A percentile compares a stretch with the other conserved stretches of the same genome.
Conservation (phyloP, 2,113 vertebrate species). For the Hiodon alosoides region DNA sequence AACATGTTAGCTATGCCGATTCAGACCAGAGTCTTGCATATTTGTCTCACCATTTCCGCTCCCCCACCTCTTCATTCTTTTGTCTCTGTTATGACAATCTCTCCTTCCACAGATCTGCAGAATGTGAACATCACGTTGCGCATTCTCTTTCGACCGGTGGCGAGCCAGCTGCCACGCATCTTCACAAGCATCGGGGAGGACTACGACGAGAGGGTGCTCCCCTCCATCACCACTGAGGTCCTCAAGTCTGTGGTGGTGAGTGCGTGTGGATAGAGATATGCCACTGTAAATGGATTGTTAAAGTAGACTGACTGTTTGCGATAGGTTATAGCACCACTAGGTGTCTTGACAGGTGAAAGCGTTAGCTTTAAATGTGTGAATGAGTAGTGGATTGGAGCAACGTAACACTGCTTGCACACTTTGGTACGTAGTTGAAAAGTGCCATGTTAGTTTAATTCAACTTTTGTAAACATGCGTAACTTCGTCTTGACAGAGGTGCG, state of each 20-base stretch:
- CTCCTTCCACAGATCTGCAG: slow-evolving; percentile 77
- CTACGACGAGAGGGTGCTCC: slow-evolving; percentile 92
- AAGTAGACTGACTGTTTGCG: too few species aligned
- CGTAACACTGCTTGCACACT: too few species aligned
- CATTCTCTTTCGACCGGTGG: slow-evolving; percentile 87
- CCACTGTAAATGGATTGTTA: background rate
- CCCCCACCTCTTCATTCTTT: background rate
- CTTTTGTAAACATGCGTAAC: too few species aligned
- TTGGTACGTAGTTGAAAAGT: too few species aligned
- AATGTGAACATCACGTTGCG: slow-evolving; percentile 95
- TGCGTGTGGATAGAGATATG: background rate
- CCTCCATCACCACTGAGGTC: slow-evolving; percentile 84
- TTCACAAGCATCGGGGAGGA: slow-evolving; percentile 95
- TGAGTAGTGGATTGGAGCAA: too few species aligned
- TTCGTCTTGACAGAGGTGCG: too few species aligned
- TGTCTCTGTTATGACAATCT: background rate
- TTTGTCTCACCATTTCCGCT: background rate
- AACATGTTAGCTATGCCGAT: too few species aligned
- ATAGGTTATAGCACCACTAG: too few species aligned
- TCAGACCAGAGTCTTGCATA: background rate
- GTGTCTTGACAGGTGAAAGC: background rate
- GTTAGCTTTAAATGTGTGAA: too few species aligned
- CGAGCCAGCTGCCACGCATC: slow-evolving; percentile 80
- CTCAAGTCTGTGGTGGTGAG: slow-evolving; percentile 79
- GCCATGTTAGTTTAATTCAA: too few species aligned